Evolutionary conservation across 2,113 vertebrate species (phyloP).

Genomic region (Ardeotis arabs): DNA sequence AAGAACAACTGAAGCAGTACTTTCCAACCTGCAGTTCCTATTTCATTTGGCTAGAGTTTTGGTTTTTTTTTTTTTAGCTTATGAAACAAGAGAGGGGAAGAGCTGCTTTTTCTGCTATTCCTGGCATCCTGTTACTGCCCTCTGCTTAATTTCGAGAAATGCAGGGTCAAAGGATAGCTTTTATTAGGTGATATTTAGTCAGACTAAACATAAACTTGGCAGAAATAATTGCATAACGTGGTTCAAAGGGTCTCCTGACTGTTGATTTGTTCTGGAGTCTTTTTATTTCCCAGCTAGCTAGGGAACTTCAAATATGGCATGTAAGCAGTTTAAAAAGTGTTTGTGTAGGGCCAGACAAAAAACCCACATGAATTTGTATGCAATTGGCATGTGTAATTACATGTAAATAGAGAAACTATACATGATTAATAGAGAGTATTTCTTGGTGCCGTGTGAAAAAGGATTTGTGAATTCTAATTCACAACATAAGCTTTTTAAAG

Average conservation of each 20-base stretch:
- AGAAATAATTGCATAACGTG: neutral
- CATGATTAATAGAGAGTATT: neutral
- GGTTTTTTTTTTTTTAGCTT: neutral
- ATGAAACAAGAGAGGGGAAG: neutral
- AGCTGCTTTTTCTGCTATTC: slow-evolving; percentile 39
- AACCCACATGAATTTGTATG: neutral
- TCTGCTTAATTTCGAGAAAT: slow-evolving; percentile 26
- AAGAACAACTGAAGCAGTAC: neutral
- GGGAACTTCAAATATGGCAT: neutral
- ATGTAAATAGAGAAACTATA: neutral
- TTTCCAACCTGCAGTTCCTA: neutral
- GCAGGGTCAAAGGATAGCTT: slow-evolving; percentile 24
- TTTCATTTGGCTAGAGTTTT: neutral
- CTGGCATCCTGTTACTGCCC: slow-evolving; percentile 3
- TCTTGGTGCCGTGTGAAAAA: neutral
- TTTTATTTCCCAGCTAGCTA: neutral
- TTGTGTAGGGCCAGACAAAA: neutral
- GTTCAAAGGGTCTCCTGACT: neutral
- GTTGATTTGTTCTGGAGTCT: neutral
- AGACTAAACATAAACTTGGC: slow-evolving; percentile 61
- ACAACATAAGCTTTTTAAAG: neutral
- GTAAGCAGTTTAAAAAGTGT: neutral
- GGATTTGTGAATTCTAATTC: neutral
- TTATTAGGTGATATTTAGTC: slow-evolving; percentile 36
- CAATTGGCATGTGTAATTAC: neutral